Percentiles rank a stretch among this genome's conserved stretches.
Conservation (phyloP, 2,113 vertebrate genomes). For the Oreochromis aureus region DNA sequence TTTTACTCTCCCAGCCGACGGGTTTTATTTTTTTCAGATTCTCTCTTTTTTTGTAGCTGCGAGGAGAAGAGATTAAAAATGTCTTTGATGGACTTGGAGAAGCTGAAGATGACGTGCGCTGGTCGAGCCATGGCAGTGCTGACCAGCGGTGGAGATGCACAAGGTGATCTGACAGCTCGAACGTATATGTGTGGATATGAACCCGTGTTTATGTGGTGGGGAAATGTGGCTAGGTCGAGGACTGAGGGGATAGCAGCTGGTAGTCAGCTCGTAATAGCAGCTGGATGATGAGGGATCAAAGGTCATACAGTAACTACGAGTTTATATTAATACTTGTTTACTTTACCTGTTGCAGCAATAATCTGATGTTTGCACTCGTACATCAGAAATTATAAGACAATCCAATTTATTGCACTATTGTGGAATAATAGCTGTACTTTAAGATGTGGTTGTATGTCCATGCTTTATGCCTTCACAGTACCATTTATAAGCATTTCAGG, state of each 20-base stretch:
- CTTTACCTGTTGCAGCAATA: neutral
- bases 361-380: neutral
- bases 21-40: neutral
- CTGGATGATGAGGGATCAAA: neutral
- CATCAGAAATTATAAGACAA: neutral
- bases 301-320: neutral
- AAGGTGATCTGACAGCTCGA: slow-evolving; percentile 75
- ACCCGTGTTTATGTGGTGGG: neutral
- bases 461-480: neutral
- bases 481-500: neutral
- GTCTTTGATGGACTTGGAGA: slow-evolving; percentile 74
- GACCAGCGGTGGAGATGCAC: slow-evolving; percentile 93
- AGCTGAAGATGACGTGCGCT: slow-evolving; percentile 81
- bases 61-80: slow-evolving; percentile 29
- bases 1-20: neutral
- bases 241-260: neutral
- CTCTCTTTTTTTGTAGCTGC: neutral
- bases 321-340: neutral
- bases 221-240: too few species aligned
- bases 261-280: neutral
- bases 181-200: neutral
- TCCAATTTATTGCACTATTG: neutral
- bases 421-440: neutral
- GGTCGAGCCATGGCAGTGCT: slow-evolving; percentile 87
- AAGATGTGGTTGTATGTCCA: neutral